These are phyloP conservation scores for Periphyllus acericola DNA, from an alignment of 2,888 invertebrate genomes.

Conservation along the genomic window DNA sequence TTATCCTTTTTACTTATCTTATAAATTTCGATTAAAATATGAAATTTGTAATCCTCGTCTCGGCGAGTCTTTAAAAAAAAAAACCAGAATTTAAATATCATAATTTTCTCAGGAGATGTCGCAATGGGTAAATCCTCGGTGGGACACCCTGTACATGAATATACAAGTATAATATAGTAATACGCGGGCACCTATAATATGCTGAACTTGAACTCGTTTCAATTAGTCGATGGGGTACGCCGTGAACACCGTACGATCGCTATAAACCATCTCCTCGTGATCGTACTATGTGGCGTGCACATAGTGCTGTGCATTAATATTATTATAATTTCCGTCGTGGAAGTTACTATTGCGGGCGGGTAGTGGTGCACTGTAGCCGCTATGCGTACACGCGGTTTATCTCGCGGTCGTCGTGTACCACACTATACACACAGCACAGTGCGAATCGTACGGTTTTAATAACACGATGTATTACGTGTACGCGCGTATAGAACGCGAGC, in stretches of 20 bases:
- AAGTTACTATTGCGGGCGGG: neutral
- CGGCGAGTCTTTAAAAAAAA: no score
- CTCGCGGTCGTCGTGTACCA: no score
- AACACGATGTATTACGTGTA: neutral
- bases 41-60: no score
- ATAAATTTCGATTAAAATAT: no score
- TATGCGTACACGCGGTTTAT: neutral
- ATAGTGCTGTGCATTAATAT: neutral
- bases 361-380: neutral
- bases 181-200: no score
- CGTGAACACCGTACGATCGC: conserved; percentile 11
- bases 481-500: neutral
- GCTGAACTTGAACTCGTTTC: conserved; percentile 39
- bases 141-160: no score
- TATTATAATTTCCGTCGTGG: neutral
- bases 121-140: no score
- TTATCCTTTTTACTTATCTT: no score
- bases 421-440: no score
- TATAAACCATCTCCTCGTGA: neutral
- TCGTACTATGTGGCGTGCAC: neutral
- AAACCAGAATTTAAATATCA: no score
- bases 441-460: neutral
- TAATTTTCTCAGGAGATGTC: no score
- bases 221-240: neutral
- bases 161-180: no score